phyloP scores from a whole-genome alignment of 2,888 invertebrate species.

The Leucania comma region DNA sequence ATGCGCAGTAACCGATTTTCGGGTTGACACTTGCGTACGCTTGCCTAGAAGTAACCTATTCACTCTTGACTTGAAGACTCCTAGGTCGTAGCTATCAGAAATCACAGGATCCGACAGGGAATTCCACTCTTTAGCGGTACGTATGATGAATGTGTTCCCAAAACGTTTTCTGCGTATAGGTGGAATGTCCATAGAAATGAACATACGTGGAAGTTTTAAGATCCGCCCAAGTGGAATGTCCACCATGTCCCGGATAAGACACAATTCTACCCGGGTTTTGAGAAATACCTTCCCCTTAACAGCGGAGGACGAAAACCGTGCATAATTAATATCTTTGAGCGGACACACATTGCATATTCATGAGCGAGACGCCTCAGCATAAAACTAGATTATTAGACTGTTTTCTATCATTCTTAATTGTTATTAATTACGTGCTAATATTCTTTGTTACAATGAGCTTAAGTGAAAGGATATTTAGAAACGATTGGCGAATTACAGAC shows the following conservation, averaged over 20 bases:
- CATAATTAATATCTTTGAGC: conserved; percentile 85
- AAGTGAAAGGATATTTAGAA: background rate
- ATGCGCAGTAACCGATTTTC: too few relatives aligned
- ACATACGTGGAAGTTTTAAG: too few relatives aligned
- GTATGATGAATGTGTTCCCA: too few relatives aligned
- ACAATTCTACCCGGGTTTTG: conserved; percentile 19
- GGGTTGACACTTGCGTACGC: too few relatives aligned
- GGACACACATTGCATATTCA: conserved; percentile 85
- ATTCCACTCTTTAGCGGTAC: too few relatives aligned
- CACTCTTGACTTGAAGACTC: too few relatives aligned
- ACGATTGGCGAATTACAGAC: background rate
- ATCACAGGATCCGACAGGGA: too few relatives aligned
- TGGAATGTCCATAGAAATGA: too few relatives aligned
- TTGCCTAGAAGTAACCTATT: too few relatives aligned
- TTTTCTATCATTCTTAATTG: conserved; percentile 69
- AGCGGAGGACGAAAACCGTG: conserved; percentile 77
- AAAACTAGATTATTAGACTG: conserved; percentile 79
- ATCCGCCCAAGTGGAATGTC: too few relatives aligned
- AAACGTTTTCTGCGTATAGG: too few relatives aligned
- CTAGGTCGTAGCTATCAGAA: too few relatives aligned
- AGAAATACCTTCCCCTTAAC: conserved; percentile 70
- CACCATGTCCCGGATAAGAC: conserved; percentile 14
- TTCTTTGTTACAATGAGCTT: conserved; percentile 1
- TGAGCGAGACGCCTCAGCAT: conserved; percentile 76
- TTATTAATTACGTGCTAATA: conserved; percentile 42